These are phyloP conservation scores for Puma concolor DNA, from an alignment of 2,113 vertebrate species.

Conservation along the genomic window DNA sequence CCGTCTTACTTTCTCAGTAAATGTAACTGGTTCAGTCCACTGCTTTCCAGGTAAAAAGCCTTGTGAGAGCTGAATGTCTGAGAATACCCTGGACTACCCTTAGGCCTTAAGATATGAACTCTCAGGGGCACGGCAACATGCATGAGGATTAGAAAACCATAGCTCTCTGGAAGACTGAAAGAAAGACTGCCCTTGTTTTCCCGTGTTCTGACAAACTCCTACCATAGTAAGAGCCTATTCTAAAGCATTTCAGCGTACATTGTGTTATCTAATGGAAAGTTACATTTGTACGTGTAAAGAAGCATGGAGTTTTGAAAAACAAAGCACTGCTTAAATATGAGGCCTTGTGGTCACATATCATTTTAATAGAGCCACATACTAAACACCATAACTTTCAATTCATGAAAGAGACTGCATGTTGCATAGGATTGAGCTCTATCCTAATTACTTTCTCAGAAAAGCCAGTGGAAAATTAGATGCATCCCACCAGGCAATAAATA, in stretches of 20 bases:
- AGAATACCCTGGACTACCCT: background rate
- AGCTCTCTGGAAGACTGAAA: background rate
- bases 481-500: constrained; percentile 79
- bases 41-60: background rate
- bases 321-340: constrained; percentile 2
- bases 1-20: background rate
- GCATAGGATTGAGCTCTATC: constrained; percentile 72
- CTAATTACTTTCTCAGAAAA: constrained; percentile 78
- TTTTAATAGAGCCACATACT: constrained; percentile 65
- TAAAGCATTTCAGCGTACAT: background rate
- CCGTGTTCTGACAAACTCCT: background rate
- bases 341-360: constrained; percentile 34
- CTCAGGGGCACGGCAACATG: background rate
- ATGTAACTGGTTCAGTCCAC: background rate
- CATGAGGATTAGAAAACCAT: background rate
- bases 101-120: background rate
- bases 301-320: constrained; percentile 5
- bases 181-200: background rate
- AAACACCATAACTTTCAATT: constrained; percentile 71
- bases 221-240: background rate
- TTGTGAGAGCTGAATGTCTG: background rate
- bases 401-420: constrained; percentile 41
- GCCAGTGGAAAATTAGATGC: constrained; percentile 66
- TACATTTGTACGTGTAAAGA: background rate
- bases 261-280: background rate